Base-by-base conservation (phyloP, 2,888 invertebrate species). In the Coremacera marginata region DNA sequence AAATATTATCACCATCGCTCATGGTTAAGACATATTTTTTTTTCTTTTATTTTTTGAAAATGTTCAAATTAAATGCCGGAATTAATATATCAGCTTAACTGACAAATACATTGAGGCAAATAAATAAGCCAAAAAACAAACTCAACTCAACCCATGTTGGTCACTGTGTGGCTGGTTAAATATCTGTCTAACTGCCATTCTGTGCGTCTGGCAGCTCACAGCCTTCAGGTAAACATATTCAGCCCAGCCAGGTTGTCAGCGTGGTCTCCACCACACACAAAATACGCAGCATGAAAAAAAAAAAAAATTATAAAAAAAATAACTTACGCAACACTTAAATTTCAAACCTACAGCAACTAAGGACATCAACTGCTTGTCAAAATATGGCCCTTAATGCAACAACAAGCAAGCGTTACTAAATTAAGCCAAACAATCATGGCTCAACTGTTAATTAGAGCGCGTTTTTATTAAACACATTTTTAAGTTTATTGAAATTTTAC, bases 1-100 rank as follows among this genome's bases (percentile, higher is more conserved):
- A 60, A 60, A 22, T 60, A 22, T 22, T 60, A 22, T 44, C 44
- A 44, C 1, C 44, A 44, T 25, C 9, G 25, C 5, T 5, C 22
- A 25, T 27, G 8, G 57, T 7, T 44, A 5, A 14, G 57, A 34
- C 65, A 65, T n/a, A 27, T 34, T 37, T 7, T 37, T 37, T 37
- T 37, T 37, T 37, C 1, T 11, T n/a, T n/a, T n/a, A n/a, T n/a
- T 37, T 44, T 44, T 44, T 34, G n/a, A 1, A 55, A 19, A 60
- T 60, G 57, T 22, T 27, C 0, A 27, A 60, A 44, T 44, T 60
- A 70, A 52, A 34, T 57, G 57, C 71, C 71, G 71, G 71, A 57
- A 71, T 71, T 44, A 71, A 71, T 57, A 55, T 34, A 57, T n/a
- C 57, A 34, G 16, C 27, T 11, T 7, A 57, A 34, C 71, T 57